These are phyloP conservation scores for Limnephilus auricula DNA, from an alignment of 2,888 invertebrate species.

Conservation along the genomic window DNA sequence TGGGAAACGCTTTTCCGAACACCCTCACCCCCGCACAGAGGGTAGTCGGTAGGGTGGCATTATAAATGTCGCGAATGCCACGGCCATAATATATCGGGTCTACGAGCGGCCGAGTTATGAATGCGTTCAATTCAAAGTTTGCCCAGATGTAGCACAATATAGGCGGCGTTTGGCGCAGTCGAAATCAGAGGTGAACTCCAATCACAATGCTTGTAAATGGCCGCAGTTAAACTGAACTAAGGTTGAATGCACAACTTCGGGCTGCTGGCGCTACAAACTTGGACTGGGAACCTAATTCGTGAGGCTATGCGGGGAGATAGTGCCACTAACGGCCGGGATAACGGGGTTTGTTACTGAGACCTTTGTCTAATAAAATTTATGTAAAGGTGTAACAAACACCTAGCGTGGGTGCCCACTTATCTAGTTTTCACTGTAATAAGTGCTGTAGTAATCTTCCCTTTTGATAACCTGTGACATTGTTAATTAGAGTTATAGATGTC, in stretches of 20 bases:
- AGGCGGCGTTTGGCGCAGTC: conserved; percentile 45
- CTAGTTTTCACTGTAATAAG: neutral
- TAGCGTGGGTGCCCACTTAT: neutral
- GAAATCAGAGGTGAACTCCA: conserved; percentile 43
- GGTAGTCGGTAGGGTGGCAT: neutral
- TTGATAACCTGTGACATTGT: neutral
- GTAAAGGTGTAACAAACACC: neutral
- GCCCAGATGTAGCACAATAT: conserved; percentile 59
- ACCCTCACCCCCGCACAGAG: neutral
- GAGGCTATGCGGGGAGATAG: neutral
- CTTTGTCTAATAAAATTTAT: conserved; percentile 2
- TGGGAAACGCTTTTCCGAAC: conserved; percentile 21
- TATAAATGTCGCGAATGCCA: conserved; percentile 18
- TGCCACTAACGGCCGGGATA: neutral
- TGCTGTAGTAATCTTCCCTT: neutral
- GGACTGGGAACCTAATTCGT: conserved; percentile 9
- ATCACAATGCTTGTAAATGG: conserved; percentile 51
- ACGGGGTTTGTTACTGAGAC: neutral
- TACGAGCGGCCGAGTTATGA: conserved; percentile 44
- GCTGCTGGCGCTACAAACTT: conserved; percentile 37
- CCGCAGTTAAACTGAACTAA: conserved; percentile 28
- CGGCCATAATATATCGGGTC: conserved; percentile 35
- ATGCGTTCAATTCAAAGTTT: conserved; percentile 63
- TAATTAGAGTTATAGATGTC: neutral
- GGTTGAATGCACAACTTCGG: conserved; percentile 58